phyloP scores from a whole-genome alignment of 30 jellyfish, hydroid and myxozoan genomes.

The Haliclystus octoradiatus region DNA sequence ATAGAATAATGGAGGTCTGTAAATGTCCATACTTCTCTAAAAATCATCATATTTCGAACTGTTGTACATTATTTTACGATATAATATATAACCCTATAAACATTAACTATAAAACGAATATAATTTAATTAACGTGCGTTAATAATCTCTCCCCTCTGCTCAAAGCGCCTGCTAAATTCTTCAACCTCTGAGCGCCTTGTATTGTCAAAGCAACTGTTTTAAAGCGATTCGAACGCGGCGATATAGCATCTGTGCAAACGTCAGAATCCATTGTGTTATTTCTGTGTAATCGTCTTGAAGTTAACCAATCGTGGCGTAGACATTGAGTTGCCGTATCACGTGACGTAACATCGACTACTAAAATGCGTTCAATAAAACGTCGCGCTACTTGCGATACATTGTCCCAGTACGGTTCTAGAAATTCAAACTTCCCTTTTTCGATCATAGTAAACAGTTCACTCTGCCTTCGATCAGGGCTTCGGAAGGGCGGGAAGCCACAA shows the following conservation, averaged over 20 bases:
- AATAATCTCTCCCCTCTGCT: constrained; percentile 56
- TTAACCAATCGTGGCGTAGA: constrained; percentile 71
- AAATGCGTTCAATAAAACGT: constrained; percentile 54
- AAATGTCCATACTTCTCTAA: too few relatives aligned
- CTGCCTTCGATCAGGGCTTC: constrained; percentile 84
- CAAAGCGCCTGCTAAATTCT: constrained; percentile 53
- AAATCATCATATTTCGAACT: too few relatives aligned
- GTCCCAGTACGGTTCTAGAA: constrained; percentile 89
- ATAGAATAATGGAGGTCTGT: too few relatives aligned
- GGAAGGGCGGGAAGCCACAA: constrained; percentile 98
- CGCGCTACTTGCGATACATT: constrained; percentile 73
- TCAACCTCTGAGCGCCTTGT: constrained; percentile 66
- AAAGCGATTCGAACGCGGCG: constrained; percentile 8
- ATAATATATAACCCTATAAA: too few relatives aligned
- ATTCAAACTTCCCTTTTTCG: constrained; percentile 75
- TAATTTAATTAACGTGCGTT: constrained; percentile 43
- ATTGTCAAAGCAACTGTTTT: constrained; percentile 60
- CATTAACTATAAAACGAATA: too few relatives aligned
- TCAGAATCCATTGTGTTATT: constrained; percentile 13
- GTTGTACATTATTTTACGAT: too few relatives aligned
- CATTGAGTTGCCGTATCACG: constrained; percentile 69
- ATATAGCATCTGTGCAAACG: not conserved
- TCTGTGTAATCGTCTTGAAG: constrained; percentile 6
- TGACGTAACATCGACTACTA: constrained; percentile 56
- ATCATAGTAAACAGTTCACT: constrained; percentile 83